Conservation (phyloP, 2,888 invertebrate species). For the Electrophaes corylata region DNA sequence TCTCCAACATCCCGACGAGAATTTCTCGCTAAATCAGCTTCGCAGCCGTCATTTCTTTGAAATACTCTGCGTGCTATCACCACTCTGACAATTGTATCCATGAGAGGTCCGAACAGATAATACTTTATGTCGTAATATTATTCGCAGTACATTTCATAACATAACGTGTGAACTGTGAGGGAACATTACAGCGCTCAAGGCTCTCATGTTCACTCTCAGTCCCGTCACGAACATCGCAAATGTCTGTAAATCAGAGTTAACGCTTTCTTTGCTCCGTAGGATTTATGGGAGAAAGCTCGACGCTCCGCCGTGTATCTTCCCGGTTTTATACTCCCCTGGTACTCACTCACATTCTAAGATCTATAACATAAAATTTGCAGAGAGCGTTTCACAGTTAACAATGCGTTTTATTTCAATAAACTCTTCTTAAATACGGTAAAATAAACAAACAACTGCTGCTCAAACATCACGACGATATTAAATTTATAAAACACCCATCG, state of each 20-base stretch:
- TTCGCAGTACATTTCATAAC: slow-evolving; percentile 41
- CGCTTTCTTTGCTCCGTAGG: slow-evolving; percentile 67
- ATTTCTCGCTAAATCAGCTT: slow-evolving; percentile 59
- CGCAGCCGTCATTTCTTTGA: slow-evolving; percentile 46
- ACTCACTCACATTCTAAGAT: slow-evolving; percentile 50
- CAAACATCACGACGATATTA: slow-evolving; percentile 34
- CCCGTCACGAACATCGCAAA: slow-evolving; percentile 58
- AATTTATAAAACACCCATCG: slow-evolving; percentile 55
- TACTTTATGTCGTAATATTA: slow-evolving; percentile 21
- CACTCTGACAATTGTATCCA: slow-evolving; percentile 25
- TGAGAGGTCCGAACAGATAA: slow-evolving; percentile 16
- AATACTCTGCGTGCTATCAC: slow-evolving; percentile 37
- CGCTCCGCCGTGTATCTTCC: slow-evolving; percentile 60
- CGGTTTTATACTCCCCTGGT: slow-evolving; percentile 58
- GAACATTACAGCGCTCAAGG: slow-evolving; percentile 36
- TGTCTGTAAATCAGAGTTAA: slow-evolving; percentile 76
- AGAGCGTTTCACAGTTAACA: slow-evolving; percentile 41
- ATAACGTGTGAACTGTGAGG: slow-evolving; percentile 24
- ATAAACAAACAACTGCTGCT: slow-evolving; percentile 49
- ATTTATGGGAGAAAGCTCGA: slow-evolving; percentile 67
- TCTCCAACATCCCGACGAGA: slow-evolving; percentile 51
- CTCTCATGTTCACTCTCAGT: slow-evolving; percentile 44
- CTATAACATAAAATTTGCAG: slow-evolving; percentile 35
- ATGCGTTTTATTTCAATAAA: slow-evolving; percentile 51
- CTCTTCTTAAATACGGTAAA: slow-evolving; percentile 45